Base-by-base conservation (phyloP, 2,113 vertebrate species). In the Syngnathus scovelli region DNA sequence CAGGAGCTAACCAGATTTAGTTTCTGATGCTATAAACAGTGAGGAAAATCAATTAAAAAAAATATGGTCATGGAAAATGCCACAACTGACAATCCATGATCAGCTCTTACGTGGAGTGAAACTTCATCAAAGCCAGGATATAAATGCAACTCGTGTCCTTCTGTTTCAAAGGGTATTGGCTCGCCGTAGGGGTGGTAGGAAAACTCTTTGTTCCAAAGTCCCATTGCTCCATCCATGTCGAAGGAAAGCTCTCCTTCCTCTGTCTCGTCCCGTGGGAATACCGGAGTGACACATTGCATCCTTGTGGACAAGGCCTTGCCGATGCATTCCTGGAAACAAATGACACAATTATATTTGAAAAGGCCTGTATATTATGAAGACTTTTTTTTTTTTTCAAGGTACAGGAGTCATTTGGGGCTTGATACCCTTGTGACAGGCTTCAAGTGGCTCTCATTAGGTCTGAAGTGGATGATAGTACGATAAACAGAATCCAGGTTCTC, bases 401-500 rank as follows among this genome's bases (percentile, higher is more conserved):
- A 33, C 27, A 33, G 27, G 27, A 33, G 27, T 33, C 1, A 36
- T 58, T 58, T 13, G 21, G 33, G 55, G 9, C 18, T 55, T n/a
- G 19, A 39, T 88, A 92, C 92, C 79, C 49, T 52, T 10, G 71
- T 88, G 55, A 91, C 90, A 55, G 89, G 82, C 74, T 89, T 92
- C 23, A 92, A 81, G 82, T 92, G 86, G 54, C 81, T 89, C 73
- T 93, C 91, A 16, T 90, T 91, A 71, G 92, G 90, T 87, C 89
- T 88, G 66, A 95, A 95, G 48, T 83, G 88, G n/a, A 94, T 83
- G 18, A 83, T 62, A 8, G 92, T 89, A 0, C 83, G 89, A 77
- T 91, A 93, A 1, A 92, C 92, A 0, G 97, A 96, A 77, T 95
- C 92, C 86, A 99, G 89, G 84, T 96, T 92, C 65, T 87, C 84